Evolutionary conservation across 2,113 vertebrate species (phyloP).

Genomic region (Brachyistius frenatus): DNA sequence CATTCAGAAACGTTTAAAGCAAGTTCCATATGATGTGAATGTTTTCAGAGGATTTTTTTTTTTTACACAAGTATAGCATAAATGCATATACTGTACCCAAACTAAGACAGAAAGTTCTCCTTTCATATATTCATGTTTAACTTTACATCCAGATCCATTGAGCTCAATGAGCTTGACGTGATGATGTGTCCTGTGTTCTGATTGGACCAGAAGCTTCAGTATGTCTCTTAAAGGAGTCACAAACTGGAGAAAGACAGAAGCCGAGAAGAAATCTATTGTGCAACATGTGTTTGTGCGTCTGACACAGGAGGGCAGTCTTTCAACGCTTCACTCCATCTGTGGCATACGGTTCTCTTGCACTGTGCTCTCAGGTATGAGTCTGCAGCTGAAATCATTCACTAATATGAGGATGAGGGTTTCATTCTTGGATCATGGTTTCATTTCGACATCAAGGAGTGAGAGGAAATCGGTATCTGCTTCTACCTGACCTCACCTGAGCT

Average conservation of each 20-base stretch:
- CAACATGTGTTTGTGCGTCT: slow-evolving; percentile 70
- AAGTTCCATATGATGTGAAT: not conserved
- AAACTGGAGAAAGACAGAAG: not conserved
- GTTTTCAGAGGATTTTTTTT: not conserved
- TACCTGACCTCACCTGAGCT: not conserved
- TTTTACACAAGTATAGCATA: not conserved
- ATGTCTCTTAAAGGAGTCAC: slow-evolving; percentile 26
- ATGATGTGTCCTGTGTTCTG: not conserved
- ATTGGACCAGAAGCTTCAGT: slow-evolving; percentile 14
- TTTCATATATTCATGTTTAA: slow-evolving; percentile 18
- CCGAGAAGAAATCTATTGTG: slow-evolving; percentile 26
- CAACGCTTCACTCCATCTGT: slow-evolving; percentile 57
- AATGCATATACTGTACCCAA: slow-evolving; percentile 3
- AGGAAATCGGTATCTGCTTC: not conserved
- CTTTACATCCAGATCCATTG: not conserved
- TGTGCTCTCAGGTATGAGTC: not conserved
- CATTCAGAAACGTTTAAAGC: slow-evolving; percentile 1
- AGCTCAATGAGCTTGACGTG: no score
- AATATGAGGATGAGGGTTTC: not conserved
- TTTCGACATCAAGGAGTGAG: not conserved
- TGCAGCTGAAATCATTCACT: not conserved
- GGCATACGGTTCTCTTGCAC: not conserved
- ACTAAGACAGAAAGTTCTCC: not conserved
- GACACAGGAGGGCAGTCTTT: slow-evolving; percentile 86
- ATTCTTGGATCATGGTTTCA: not conserved